Conservation (phyloP, 2,797 vertebrate species). For the Sphenopsis melanotis region DNA sequence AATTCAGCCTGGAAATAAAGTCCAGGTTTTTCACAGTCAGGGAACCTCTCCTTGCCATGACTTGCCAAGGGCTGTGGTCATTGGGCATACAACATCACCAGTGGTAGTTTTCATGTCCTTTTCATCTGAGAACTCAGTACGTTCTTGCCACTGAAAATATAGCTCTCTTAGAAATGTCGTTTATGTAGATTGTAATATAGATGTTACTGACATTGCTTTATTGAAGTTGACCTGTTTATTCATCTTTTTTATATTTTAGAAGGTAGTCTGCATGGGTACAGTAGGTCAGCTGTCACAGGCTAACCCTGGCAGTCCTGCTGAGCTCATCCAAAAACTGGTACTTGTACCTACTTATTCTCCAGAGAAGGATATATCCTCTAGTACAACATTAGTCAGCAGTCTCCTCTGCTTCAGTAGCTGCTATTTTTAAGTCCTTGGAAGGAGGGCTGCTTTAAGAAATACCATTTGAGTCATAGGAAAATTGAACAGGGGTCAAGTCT, state of each 20-base stretch:
- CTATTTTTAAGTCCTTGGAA: constrained; percentile 1
- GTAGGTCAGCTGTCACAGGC: background rate
- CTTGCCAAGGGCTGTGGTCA: background rate
- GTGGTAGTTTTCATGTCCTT: background rate
- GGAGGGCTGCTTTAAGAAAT: constrained; percentile 44
- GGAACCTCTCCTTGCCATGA: background rate
- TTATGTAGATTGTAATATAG: background rate
- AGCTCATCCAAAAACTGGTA: background rate
- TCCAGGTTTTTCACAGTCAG: background rate
- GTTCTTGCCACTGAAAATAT: background rate
- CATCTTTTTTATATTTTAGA: background rate
- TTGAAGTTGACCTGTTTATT: background rate
- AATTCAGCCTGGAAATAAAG: background rate
- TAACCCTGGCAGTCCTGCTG: background rate
- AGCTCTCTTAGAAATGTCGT: background rate
- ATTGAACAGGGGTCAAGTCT: constrained; percentile 5
- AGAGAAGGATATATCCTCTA: background rate
- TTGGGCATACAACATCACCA: background rate
- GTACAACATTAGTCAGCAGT: constrained; percentile 28
- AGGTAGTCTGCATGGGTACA: background rate
- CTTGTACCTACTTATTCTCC: background rate
- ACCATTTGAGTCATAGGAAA: constrained; percentile 33
- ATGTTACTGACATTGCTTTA: background rate
- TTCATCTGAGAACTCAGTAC: background rate
- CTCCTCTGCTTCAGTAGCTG: background rate